phyloP scores from a whole-genome alignment of 2,888 invertebrate genomes.

The Pandemis cinnamomeana region DNA sequence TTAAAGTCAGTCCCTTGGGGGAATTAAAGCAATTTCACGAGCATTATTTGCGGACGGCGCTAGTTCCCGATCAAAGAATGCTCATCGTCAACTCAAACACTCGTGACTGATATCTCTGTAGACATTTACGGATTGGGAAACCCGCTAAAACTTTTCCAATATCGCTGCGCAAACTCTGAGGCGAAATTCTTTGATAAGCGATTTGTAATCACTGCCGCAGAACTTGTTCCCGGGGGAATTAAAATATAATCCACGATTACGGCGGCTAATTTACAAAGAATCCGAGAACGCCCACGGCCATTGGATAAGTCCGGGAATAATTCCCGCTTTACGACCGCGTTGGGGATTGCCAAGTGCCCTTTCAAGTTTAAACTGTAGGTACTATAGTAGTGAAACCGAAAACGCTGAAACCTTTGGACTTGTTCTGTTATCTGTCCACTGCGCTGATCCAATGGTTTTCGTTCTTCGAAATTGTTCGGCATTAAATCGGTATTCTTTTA shows the following conservation, averaged over 20 bases:
- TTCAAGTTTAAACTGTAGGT: conserved; percentile 25
- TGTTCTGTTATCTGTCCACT: conserved; percentile 1
- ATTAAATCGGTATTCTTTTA: not conserved
- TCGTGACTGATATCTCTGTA: conserved; percentile 65
- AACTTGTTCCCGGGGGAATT: conserved; percentile 55
- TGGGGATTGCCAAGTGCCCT: conserved; percentile 23
- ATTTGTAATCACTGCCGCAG: conserved; percentile 74
- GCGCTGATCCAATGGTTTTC: not conserved
- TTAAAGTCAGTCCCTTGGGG: conserved; percentile 28
- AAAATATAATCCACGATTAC: conserved; percentile 62
- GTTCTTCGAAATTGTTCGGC: not conserved
- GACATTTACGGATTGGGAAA: conserved; percentile 68
- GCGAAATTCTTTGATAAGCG: conserved; percentile 74
- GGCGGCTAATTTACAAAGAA: conserved; percentile 51
- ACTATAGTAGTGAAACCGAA: conserved; percentile 17
- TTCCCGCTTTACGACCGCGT: conserved; percentile 44
- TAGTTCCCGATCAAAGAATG: conserved; percentile 47
- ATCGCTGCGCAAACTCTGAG: conserved; percentile 65
- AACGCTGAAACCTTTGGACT: not conserved
- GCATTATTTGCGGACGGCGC: conserved; percentile 38
- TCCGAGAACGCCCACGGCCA: conserved; percentile 44
- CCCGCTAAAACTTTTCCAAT: conserved; percentile 73
- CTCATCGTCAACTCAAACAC: conserved; percentile 56
- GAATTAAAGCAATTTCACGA: conserved; percentile 41
- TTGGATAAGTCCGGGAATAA: conserved; percentile 44